Percentiles rank a stretch among this genome's conserved stretches.
Evolutionary conservation across 2,888 invertebrate species (phyloP).

Genomic region (Rapana venosa): DNA sequence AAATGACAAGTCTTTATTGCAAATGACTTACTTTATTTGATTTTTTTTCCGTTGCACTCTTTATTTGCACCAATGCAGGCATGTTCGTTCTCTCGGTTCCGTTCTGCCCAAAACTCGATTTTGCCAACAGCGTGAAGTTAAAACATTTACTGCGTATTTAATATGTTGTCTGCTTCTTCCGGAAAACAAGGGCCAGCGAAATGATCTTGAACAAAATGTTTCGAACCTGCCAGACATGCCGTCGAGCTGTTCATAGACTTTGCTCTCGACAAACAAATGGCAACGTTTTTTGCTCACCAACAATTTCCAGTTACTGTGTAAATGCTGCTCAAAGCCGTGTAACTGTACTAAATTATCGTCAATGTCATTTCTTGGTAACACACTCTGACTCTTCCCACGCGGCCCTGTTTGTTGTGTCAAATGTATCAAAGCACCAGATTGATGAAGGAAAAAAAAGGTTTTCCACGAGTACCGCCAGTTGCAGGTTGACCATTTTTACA

Average conservation of each 20-base stretch:
- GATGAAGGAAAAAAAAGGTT: background rate
- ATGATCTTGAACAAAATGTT: background rate
- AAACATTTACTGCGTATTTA: background rate
- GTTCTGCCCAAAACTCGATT: too few species aligned
- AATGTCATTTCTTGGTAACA: conserved; percentile 23
- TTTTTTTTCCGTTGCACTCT: too few species aligned
- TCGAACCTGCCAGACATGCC: background rate
- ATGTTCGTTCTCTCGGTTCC: too few species aligned
- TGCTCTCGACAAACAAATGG: background rate
- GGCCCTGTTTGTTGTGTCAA: background rate
- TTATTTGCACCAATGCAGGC: too few species aligned
- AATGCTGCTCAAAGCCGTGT: background rate
- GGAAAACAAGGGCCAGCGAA: background rate
- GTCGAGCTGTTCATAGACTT: conserved; percentile 7
- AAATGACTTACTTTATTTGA: too few species aligned
- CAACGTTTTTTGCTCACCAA: background rate
- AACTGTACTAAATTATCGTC: background rate
- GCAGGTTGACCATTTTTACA: background rate
- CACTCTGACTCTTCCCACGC: too few species aligned
- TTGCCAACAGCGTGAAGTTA: too few species aligned
- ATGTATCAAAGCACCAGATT: background rate
- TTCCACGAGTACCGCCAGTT: background rate
- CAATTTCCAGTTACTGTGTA: background rate
- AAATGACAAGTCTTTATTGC: too few species aligned
- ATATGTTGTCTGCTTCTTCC: conserved; percentile 24